Conservation (phyloP, 2,797 vertebrate genomes). For the Meriones psammophilus region DNA sequence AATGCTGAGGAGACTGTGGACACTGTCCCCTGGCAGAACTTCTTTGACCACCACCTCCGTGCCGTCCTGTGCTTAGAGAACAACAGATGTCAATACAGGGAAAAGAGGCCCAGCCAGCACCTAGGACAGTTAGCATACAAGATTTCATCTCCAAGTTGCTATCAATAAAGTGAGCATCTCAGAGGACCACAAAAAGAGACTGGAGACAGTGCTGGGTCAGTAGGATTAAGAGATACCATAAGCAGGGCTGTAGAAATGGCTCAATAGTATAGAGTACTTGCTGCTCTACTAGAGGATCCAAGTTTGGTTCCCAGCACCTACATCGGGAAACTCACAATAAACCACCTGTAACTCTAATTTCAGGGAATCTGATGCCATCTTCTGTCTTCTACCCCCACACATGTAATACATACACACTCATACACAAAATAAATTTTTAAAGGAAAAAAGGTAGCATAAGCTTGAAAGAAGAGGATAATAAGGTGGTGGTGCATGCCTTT, state of each 20-base stretch:
- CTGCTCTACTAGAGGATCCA: not conserved
- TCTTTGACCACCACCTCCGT: slow-evolving; percentile 96
- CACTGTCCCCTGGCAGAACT: slow-evolving; percentile 95
- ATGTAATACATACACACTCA: not conserved
- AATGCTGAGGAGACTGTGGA: slow-evolving; percentile 97
- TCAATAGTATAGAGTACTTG: not conserved
- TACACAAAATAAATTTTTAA: not conserved
- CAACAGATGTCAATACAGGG: not conserved
- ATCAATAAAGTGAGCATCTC: not conserved
- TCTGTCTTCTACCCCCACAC: not conserved
- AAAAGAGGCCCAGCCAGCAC: not conserved
- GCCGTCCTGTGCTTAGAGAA: slow-evolving; percentile 91
- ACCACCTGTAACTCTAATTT: not conserved
- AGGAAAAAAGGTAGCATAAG: not conserved
- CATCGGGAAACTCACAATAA: not conserved
- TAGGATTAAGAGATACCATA: not conserved
- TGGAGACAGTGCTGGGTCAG: not conserved
- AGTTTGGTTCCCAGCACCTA: not conserved
- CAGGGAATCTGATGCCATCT: not conserved
- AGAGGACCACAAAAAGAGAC: not conserved
- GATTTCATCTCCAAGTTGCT: not conserved
- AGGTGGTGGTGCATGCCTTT: not conserved
- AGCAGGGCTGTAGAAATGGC: not conserved
- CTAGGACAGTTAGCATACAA: not conserved
- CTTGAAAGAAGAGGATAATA: not conserved